Conservation (phyloP, 2,888 invertebrate genomes). For the Linnaemya vulpina region DNA sequence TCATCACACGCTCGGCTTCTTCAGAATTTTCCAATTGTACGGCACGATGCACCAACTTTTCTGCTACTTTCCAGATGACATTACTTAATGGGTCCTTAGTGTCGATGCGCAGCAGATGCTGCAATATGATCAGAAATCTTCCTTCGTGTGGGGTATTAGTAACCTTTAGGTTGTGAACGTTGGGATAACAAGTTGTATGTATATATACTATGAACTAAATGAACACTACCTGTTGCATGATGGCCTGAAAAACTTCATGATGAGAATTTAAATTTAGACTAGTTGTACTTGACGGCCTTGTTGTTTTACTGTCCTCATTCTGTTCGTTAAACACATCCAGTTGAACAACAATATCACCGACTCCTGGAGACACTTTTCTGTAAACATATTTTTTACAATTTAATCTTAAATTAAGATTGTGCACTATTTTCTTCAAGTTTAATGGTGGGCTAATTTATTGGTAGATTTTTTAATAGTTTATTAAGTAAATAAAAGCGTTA, state of each 20-base stretch:
- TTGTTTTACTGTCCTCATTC: conserved; percentile 88
- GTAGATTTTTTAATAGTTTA: too few species aligned
- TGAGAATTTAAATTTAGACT: conserved; percentile 95
- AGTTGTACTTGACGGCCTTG: conserved; percentile 88
- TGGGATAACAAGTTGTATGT: neutral
- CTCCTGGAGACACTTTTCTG: conserved; percentile 85
- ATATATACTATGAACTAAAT: neutral
- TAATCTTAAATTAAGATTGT: too few species aligned
- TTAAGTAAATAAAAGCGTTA: too few species aligned
- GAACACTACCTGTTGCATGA: conserved; percentile 91
- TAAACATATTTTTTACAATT: too few species aligned
- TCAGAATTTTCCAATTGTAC: conserved; percentile 93
- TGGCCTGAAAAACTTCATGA: conserved; percentile 96
- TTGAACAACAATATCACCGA: conserved; percentile 93
- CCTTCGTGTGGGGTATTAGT: conserved; percentile 96
- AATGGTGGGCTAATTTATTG: too few species aligned
- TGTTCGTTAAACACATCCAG: conserved; percentile 97
- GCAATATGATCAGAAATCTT: conserved; percentile 94
- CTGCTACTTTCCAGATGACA: conserved; percentile 96
- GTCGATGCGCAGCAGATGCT: conserved; percentile 95
- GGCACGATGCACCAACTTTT: conserved; percentile 94
- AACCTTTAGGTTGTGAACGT: conserved; percentile 84
- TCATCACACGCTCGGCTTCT: conserved; percentile 91
- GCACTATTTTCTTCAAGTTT: too few species aligned
- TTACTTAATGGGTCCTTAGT: conserved; percentile 94